Percentiles rank a stretch among this genome's conserved stretches.
phyloP scores from a whole-genome alignment of 2,888 invertebrate species.

The Stegophylla sp. region DNA sequence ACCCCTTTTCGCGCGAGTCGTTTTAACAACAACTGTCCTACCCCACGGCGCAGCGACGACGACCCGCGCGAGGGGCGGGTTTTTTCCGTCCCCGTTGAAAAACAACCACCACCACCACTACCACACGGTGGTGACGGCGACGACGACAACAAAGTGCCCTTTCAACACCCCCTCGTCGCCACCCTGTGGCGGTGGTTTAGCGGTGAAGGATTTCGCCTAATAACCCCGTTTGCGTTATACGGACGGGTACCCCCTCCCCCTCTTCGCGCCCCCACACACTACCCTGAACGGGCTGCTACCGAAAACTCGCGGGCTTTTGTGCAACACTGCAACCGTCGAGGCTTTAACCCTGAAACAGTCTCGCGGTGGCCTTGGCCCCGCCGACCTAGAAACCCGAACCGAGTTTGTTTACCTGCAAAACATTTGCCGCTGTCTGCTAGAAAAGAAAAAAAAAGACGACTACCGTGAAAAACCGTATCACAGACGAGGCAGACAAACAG shows the following conservation, averaged over 20 bases:
- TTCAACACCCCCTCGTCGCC: constrained; percentile 3
- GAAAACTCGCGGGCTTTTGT: constrained; percentile 21
- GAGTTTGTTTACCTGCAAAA: constrained; percentile 18
- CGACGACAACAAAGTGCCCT: constrained; percentile 48
- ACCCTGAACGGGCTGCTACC: background rate
- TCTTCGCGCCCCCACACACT: background rate
- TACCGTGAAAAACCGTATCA: too few species aligned
- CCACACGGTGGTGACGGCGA: background rate
- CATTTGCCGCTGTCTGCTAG: too few species aligned
- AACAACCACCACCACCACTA: too few species aligned
- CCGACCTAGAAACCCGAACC: constrained; percentile 48
- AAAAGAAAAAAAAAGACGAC: too few species aligned
- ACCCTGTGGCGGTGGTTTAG: background rate
- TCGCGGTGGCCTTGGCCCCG: background rate
- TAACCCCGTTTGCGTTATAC: constrained; percentile 45
- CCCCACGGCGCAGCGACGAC: constrained; percentile 24
- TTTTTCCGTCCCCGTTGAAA: constrained; percentile 29
- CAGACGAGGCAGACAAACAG: too few species aligned
- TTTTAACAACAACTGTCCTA: constrained; percentile 42
- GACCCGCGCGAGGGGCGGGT: constrained; percentile 13
- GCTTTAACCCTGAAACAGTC: constrained; percentile 48
- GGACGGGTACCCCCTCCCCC: background rate
- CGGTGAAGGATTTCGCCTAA: constrained; percentile 47
- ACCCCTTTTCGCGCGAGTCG: constrained; percentile 22
- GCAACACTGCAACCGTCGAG: background rate